Percentiles rank a stretch among this genome's conserved stretches.
phyloP scores from a whole-genome alignment of 2,797 vertebrate species.

The Capromys pilorides region DNA sequence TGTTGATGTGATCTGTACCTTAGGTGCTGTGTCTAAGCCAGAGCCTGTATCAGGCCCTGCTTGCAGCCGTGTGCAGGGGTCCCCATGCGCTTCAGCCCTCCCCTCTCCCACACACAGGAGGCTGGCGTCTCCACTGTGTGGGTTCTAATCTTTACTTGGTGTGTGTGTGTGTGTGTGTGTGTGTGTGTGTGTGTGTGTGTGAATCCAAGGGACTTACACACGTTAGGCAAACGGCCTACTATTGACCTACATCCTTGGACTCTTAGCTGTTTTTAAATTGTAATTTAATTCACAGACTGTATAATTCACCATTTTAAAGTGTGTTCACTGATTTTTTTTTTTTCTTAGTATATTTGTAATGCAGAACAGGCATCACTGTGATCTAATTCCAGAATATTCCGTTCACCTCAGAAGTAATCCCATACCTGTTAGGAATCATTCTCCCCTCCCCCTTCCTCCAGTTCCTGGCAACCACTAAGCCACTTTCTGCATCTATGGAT shows the following conservation, averaged over 20 bases:
- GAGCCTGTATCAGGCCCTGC: not conserved
- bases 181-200: not conserved
- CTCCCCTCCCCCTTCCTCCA: not conserved
- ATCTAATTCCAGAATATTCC: conserved; percentile 38
- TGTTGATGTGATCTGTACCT: not conserved
- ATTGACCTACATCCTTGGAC: not conserved
- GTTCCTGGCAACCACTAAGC: not conserved
- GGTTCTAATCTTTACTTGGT: not conserved
- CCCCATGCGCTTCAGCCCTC: not conserved
- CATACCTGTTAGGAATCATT: not conserved
- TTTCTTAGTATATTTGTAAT: not conserved
- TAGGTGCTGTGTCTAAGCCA: conserved; percentile 13
- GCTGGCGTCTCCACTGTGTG: not conserved
- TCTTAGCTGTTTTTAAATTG: conserved; percentile 1
- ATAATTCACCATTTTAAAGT: not conserved
- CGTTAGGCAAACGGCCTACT: not conserved
- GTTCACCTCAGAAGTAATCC: not conserved
- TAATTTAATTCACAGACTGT: not conserved
- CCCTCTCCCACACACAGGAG: rapidly evolving
- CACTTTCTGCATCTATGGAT: not conserved
- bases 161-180: too few relatives aligned
- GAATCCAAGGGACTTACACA: not conserved
- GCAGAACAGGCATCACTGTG: not conserved
- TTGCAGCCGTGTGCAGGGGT: not conserved
- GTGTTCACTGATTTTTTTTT: not conserved